Evolutionary conservation across 2,797 vertebrate genomes (phyloP), one percentile per base, ranked within the genome.

Genomic region (Onychomys torridus): DNA sequence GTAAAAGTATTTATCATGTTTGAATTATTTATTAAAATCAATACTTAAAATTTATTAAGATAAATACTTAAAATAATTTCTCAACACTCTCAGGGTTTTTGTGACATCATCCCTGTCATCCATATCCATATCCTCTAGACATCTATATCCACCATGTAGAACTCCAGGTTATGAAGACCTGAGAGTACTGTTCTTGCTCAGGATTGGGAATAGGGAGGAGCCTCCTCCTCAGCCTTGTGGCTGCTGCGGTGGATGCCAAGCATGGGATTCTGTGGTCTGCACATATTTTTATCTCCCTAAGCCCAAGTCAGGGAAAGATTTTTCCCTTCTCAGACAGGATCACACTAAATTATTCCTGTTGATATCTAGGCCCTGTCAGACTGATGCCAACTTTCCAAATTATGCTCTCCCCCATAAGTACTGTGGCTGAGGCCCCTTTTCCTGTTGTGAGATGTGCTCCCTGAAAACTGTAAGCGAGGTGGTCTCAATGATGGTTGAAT

Each of bases 11-110:
- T n/a, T 49, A 49, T 61, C 27, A 49, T 34, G 55, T 4, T 67
- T 67, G 27, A 67, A 67, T 67, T 67, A 34, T 67, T 67, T 34
- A 32, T 57, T 43, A 83, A 75, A 93, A 83, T 89, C n/a, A 59
- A 76, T 43, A 88, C 88, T 92, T 73, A 76, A 52, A 79, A 40
- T 81, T 65, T 65, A 65, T 49, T 43, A 83, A 75, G 91, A 82
- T 88, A 37, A 67, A 79, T 43, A 84, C 90, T 90, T 77, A 71
- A 52, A 79, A 46, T 81, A 88, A 84, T 81, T 46, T 67, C 52
- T 79, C 25, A 69, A 23, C 19, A 17, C 65, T 76, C 16, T 59
- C 16, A 49, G 52, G 37, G n/a, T 77, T 43, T 59, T 95, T 94
- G 21, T 81, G 6, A 23, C 27, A 73, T 3, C 5, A 49, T 17